Evolutionary conservation across 1,140 invertebrate species (phyloP).

Genomic region (Aporrectodea caliginosa): DNA sequence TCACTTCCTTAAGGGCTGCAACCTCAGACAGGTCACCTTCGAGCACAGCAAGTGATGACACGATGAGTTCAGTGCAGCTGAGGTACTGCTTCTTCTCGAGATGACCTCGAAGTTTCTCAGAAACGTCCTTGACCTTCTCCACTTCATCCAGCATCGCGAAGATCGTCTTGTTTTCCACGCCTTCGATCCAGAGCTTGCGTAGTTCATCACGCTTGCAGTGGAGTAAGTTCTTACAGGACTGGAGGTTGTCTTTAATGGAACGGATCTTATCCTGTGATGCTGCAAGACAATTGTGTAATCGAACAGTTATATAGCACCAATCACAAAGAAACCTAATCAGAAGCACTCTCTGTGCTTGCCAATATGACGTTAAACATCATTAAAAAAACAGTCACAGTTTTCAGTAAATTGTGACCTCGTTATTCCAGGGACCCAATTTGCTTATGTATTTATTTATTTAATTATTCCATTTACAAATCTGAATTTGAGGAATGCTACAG

Average conservation of each 20-base stretch:
- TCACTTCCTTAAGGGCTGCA: constrained; percentile 74
- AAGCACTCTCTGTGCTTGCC: too few species aligned
- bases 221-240: constrained; percentile 82
- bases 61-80: constrained; percentile 77
- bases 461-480: too few species aligned
- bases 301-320: too few species aligned
- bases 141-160: constrained; percentile 82
- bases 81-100: constrained; percentile 75
- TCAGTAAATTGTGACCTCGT: too few species aligned
- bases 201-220: constrained; percentile 88
- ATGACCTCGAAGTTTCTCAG: constrained; percentile 68
- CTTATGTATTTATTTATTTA: too few species aligned
- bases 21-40: constrained; percentile 71
- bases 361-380: too few species aligned
- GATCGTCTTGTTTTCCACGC: constrained; percentile 86
- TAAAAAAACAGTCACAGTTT: too few species aligned
- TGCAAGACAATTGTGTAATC: too few species aligned
- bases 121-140: constrained; percentile 76
- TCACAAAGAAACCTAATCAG: too few species aligned
- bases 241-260: constrained; percentile 81
- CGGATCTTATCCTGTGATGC: constrained; percentile 76
- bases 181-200: constrained; percentile 85
- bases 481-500: too few species aligned
- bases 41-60: constrained; percentile 61
- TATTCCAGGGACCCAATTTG: too few species aligned